Conservation (phyloP, 2,888 invertebrate species). For the Matsumyia berberina region DNA sequence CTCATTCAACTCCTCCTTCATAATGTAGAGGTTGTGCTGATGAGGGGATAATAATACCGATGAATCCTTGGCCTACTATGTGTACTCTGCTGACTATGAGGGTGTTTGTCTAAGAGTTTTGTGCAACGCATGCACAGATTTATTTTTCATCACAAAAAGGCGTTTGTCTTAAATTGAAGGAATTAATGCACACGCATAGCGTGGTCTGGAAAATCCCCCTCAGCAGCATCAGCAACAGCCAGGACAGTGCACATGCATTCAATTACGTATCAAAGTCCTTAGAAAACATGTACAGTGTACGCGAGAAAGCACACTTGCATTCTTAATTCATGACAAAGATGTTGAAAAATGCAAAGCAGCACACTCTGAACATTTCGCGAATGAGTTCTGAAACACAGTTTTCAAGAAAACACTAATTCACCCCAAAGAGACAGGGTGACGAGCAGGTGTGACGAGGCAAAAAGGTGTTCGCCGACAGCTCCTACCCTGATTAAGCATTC, state of each 20-base stretch:
- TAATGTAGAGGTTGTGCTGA: constrained; percentile 38
- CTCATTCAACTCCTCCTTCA: constrained; percentile 17
- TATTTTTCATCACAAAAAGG: background rate
- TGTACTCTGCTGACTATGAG: background rate
- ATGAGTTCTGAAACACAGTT: constrained; percentile 24
- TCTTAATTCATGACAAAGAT: constrained; percentile 14
- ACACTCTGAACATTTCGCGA: constrained; percentile 24
- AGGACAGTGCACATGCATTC: constrained; percentile 6
- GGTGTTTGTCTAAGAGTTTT: constrained; percentile 3
- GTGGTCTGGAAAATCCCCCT: background rate
- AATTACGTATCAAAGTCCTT: constrained; percentile 13
- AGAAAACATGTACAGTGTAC: background rate
- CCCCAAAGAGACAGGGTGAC: constrained; percentile 1
- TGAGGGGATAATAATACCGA: constrained; percentile 43
- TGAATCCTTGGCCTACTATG: constrained; percentile 61
- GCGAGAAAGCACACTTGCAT: constrained; percentile 18
- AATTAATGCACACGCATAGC: constrained; percentile 18
- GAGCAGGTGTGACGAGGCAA: background rate
- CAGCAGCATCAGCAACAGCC: background rate
- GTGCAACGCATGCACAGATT: background rate
- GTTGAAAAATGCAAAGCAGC: constrained; percentile 8
- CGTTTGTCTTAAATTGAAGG: constrained; percentile 14
- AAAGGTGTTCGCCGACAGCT: constrained; percentile 25
- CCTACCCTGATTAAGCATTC: constrained; percentile 52
- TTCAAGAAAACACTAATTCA: constrained; percentile 32